phyloP scores from a whole-genome alignment of 1,140 invertebrate species.

The Bombus fervidus region DNA sequence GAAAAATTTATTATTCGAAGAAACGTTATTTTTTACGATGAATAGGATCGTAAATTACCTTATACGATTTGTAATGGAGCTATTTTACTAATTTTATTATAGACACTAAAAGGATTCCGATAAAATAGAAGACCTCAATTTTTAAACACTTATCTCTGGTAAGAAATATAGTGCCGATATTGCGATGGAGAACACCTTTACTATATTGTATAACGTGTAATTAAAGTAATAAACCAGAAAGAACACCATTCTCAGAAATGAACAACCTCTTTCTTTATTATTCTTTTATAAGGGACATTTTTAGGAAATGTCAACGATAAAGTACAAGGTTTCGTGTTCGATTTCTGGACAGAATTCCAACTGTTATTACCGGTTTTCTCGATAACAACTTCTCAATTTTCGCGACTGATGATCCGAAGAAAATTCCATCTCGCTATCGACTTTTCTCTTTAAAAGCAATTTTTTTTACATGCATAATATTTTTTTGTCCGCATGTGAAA shows the following conservation, averaged over 20 bases:
- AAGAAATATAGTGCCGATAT: neutral
- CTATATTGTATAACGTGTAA: neutral
- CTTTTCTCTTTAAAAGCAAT: neutral
- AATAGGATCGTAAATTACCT: neutral
- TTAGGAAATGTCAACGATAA: neutral
- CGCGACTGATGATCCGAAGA: neutral
- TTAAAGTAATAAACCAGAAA: neutral
- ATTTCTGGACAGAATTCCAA: neutral
- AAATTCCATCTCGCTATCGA: neutral
- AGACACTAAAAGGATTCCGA: neutral
- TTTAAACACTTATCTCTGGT: neutral
- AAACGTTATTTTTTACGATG: neutral
- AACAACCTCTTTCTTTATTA: neutral
- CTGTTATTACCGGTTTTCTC: neutral
- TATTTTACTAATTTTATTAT: too few relatives aligned
- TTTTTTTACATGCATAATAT: neutral
- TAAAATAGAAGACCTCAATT: neutral
- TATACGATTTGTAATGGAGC: too few relatives aligned
- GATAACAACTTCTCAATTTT: neutral
- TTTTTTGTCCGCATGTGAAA: neutral
- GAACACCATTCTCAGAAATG: neutral
- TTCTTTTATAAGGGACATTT: neutral
- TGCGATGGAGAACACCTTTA: neutral
- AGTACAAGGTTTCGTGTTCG: neutral
- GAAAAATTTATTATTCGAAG: neutral